These are phyloP conservation scores for Chloroceryle amazona DNA, from an alignment of 2,797 vertebrate species.

Conservation along the genomic window DNA sequence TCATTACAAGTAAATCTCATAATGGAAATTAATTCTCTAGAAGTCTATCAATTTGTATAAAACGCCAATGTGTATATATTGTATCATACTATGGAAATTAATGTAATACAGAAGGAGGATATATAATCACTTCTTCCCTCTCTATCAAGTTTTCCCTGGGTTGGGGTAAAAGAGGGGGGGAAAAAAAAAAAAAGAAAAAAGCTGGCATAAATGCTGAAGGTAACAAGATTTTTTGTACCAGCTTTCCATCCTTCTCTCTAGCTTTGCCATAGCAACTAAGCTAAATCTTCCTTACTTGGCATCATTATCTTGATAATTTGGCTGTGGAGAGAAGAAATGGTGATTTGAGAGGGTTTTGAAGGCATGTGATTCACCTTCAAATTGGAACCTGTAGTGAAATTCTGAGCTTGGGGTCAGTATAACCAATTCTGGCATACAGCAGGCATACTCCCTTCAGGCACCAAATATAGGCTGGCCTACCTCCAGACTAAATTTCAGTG, in stretches of 20 bases:
- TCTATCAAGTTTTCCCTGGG: not conserved
- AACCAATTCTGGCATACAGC: not conserved
- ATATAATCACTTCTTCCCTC: not conserved
- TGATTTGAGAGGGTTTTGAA: not conserved
- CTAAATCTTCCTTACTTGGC: conserved; percentile 14
- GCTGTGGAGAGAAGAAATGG: not conserved
- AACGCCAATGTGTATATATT: not conserved
- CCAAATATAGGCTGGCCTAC: accelerated
- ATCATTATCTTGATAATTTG: conserved; percentile 5
- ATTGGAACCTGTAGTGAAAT: not conserved
- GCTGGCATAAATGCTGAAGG: not conserved
- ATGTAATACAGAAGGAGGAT: not conserved
- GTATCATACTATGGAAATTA: not conserved
- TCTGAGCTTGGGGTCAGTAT: not conserved
- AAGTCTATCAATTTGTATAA: conserved; percentile 52
- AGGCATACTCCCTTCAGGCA: not conserved
- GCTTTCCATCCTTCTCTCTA: not conserved
- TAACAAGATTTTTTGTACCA: not conserved
- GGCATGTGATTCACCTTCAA: not conserved
- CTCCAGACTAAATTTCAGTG: not conserved
- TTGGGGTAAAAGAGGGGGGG: not conserved
- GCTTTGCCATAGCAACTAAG: conserved; percentile 60
- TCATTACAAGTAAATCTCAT: conserved; percentile 27
- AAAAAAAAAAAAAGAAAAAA: not conserved
- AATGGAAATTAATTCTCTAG: conserved; percentile 30